Percentiles rank a stretch among this genome's conserved stretches.
Evolutionary conservation across 2,113 vertebrate species (phyloP).

Genomic region (Podiceps cristatus): DNA sequence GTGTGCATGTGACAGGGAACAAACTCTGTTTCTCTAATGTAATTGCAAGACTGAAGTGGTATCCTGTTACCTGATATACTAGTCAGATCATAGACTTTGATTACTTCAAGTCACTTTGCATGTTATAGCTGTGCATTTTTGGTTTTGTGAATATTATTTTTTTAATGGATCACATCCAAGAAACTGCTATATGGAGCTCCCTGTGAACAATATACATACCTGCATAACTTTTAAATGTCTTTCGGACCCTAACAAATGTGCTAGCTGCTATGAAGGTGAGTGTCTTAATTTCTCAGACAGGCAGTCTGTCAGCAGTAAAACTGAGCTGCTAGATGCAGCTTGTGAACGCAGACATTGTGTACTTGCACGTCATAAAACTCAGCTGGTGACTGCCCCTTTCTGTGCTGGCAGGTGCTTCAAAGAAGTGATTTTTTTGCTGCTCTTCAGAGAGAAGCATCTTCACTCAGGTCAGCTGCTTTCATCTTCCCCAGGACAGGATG

Average conservation of each 20-base stretch:
- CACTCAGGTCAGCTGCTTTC: not conserved
- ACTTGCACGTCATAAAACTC: accelerated
- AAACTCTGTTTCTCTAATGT: not conserved
- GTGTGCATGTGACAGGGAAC: not conserved
- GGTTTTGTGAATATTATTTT: not conserved
- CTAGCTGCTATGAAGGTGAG: not conserved
- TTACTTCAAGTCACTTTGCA: accelerated
- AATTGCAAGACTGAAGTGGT: not conserved
- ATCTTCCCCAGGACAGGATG: not conserved
- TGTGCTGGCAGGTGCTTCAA: not conserved
- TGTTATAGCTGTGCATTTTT: not conserved
- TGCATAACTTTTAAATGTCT: not conserved
- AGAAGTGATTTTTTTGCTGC: not conserved
- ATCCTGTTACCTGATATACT: not conserved
- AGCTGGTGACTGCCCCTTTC: not conserved
- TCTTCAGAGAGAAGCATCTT: not conserved
- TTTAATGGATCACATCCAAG: not conserved
- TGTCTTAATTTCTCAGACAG: not conserved
- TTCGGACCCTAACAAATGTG: not conserved
- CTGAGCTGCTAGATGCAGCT: not conserved
- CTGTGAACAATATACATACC: not conserved
- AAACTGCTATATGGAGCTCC: not conserved
- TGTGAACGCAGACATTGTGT: not conserved
- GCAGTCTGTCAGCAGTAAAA: not conserved
- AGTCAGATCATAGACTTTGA: not conserved